Conservation (phyloP, 2,888 invertebrate species). For the Parthenolecanium corni region DNA sequence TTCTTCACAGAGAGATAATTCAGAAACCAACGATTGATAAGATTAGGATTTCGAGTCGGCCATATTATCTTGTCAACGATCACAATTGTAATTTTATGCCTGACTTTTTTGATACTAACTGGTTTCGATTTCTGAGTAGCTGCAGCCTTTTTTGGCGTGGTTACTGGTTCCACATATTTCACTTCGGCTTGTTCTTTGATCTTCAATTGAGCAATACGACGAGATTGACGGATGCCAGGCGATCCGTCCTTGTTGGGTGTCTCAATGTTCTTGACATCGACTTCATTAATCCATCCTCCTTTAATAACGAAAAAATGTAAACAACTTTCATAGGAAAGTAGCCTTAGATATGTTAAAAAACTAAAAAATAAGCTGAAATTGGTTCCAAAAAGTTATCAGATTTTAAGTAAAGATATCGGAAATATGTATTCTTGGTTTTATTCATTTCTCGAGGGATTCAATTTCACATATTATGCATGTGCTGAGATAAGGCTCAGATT, state of each 20-base stretch:
- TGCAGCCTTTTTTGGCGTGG: slow-evolving; percentile 3
- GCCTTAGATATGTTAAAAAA: neutral
- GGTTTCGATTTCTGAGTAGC: slow-evolving; percentile 12
- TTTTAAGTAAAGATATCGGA: neutral
- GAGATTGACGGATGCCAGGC: slow-evolving; percentile 58
- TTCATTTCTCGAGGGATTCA: too few relatives aligned
- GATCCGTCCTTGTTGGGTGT: slow-evolving; percentile 32
- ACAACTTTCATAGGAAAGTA: neutral
- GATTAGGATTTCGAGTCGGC: too few relatives aligned
- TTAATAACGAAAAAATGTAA: neutral
- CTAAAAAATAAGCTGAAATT: neutral
- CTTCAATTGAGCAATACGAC: slow-evolving; percentile 76
- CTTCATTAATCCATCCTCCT: slow-evolving; percentile 29
- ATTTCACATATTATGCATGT: too few relatives aligned
- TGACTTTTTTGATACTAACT: too few relatives aligned
- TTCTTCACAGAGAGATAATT: too few relatives aligned
- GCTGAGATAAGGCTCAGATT: too few relatives aligned
- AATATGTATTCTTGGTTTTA: too few relatives aligned
- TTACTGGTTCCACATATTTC: slow-evolving; percentile 36
- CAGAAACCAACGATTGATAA: too few relatives aligned
- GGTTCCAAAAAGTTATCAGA: neutral
- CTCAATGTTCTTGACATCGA: slow-evolving; percentile 29
- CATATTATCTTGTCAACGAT: too few relatives aligned
- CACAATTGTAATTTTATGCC: too few relatives aligned
- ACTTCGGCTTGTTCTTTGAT: slow-evolving; percentile 75